Conservation (phyloP, 1,140 invertebrate genomes). For the Ephestia elutella region DNA sequence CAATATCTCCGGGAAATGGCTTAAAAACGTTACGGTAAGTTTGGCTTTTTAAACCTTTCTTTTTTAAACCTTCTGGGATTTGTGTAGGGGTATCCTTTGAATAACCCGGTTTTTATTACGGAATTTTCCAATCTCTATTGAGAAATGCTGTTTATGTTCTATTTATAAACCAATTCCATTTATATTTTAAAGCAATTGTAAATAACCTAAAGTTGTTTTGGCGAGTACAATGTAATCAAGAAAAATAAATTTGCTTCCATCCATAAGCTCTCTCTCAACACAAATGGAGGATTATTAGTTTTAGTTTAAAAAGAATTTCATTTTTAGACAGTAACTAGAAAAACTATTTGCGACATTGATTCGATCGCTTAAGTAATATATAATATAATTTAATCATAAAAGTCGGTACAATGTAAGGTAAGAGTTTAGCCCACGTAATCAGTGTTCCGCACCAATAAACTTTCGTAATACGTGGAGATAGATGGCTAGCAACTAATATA, state of each 20-base stretch:
- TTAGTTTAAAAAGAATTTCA: neutral
- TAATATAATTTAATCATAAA: neutral
- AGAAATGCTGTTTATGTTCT: neutral
- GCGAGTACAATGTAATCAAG: neutral
- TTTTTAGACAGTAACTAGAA: neutral
- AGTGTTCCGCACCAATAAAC: slow-evolving; percentile 3
- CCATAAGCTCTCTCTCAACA: neutral
- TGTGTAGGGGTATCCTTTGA: slow-evolving; percentile 19
- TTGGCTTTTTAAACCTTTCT: slow-evolving; percentile 40
- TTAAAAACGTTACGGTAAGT: slow-evolving; percentile 45
- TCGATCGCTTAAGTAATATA: neutral
- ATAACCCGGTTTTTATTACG: slow-evolving; percentile 5
- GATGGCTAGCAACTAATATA: neutral
- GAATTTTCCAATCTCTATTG: slow-evolving; percentile 1
- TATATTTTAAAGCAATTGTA: neutral
- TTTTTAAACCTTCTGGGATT: slow-evolving; percentile 39
- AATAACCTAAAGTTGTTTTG: neutral
- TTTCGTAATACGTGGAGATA: neutral
- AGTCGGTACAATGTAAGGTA: neutral
- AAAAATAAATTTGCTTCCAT: neutral
- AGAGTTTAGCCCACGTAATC: neutral
- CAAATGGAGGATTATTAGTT: slow-evolving; percentile 7
- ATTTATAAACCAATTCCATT: neutral
- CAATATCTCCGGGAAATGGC: slow-evolving; percentile 42
- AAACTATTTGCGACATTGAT: neutral